Evolutionary conservation across 2,888 invertebrate genomes (phyloP), one percentile per base, ranked within the genome.

Genomic region (Phengaris arion): DNA sequence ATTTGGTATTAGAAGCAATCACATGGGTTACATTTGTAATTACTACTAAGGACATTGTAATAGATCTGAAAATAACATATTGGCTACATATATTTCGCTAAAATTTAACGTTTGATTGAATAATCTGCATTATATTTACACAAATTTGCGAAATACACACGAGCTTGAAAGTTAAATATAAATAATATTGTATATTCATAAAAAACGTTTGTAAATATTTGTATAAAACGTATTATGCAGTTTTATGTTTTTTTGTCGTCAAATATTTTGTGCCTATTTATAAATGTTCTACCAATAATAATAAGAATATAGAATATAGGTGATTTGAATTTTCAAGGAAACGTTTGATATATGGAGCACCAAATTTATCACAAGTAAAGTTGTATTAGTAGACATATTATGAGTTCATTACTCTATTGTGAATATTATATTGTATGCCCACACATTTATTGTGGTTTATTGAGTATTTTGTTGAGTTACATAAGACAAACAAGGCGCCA

Each of bases 181-280:
- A 13, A 45, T 12, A 6, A 2, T 64, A 64, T 35, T 12, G 10
- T 64, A 64, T 64, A 64, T 64, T 45, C 22, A 45, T 64, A 64
- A 64, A 45, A 45, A 4, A 9, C 5, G 35, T 22, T 64, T 64
- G 64, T 64, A 64, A 64, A 64, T 64, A 64, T 64, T 35, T 64
- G 64, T 45, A 64, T 64, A 64, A 64, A 64, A 64, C 35, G 35
- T 64, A 4, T 59, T 57, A 57, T n/a, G 55, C 55, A 57, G 15
- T 57, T 35, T 59, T 64, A 9, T 45, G 35, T 35, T 35, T 35
- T 35, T 55, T 55, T 55, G 5, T 2, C 57, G 3, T 59, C 22
- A 22, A 22, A 22, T 59, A 5, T 59, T 59, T 59, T 22, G 15
- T 10, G 22, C 59, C 22, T 10, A 22, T 22, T 59, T 4, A 9